These are phyloP conservation scores for Macaria notata DNA, from an alignment of 2,888 invertebrate species.

Conservation along the genomic window DNA sequence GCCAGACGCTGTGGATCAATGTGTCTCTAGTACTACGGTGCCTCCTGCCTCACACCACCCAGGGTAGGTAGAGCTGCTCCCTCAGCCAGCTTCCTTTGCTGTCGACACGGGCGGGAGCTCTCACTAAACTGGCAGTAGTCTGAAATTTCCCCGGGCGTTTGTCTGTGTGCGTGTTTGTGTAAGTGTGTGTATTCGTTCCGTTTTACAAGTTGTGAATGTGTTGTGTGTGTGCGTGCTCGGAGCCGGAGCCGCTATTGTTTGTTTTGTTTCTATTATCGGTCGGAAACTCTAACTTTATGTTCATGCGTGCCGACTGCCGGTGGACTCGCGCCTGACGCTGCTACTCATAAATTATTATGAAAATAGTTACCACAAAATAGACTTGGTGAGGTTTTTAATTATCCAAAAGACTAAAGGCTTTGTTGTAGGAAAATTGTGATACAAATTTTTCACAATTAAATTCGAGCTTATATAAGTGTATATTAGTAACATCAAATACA, in stretches of 20 bases:
- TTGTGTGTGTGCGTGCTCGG: constrained; percentile 61
- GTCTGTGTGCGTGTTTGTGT: constrained; percentile 54
- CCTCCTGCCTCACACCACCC: constrained; percentile 42
- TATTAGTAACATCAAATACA: too few species aligned
- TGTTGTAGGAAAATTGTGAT: too few species aligned
- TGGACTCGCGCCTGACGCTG: too few species aligned
- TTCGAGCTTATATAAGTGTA: too few species aligned
- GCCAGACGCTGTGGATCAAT: constrained; percentile 82
- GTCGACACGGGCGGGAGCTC: constrained; percentile 49
- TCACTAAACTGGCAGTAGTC: constrained; percentile 32
- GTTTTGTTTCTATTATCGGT: constrained; percentile 74
- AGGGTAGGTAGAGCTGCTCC: constrained; percentile 44
- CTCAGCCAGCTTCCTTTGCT: constrained; percentile 35
- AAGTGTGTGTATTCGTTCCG: constrained; percentile 64
- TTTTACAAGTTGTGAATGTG: constrained; percentile 76
- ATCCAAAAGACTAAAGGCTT: too few species aligned
- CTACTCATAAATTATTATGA: too few species aligned
- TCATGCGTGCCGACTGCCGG: constrained; percentile 24
- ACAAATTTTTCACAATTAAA: too few species aligned
- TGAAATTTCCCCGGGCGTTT: constrained; percentile 60
- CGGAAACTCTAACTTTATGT: constrained; percentile 49
- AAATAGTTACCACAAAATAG: too few species aligned
- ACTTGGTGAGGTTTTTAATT: too few species aligned
- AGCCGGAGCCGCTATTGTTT: constrained; percentile 57
- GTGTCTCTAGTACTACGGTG: constrained; percentile 82